A percentile compares a stretch with the other conserved stretches of the same genome.
These are phyloP conservation scores for Sclerodermus sp. DNA, from an alignment of 2,888 invertebrate species.

Conservation along the genomic window DNA sequence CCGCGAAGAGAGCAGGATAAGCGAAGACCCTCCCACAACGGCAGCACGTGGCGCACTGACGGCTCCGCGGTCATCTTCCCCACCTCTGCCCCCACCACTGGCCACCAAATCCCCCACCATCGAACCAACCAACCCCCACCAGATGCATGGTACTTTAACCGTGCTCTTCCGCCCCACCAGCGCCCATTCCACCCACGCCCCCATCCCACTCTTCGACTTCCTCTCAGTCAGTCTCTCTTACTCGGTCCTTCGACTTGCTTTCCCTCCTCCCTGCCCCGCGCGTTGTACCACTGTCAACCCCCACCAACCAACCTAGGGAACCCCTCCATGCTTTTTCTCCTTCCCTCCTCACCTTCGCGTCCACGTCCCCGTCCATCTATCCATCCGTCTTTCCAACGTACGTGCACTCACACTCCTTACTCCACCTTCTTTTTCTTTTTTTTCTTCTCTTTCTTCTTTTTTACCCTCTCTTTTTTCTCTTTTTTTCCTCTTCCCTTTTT, in stretches of 20 bases:
- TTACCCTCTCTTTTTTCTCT: neutral
- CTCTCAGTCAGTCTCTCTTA: slow-evolving; percentile 12
- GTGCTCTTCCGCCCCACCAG: slow-evolving; percentile 21
- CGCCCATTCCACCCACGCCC: slow-evolving; percentile 55
- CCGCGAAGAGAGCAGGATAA: slow-evolving; percentile 15
- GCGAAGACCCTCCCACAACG: slow-evolving; percentile 52
- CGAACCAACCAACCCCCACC: too few species aligned
- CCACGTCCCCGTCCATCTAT: slow-evolving; percentile 3
- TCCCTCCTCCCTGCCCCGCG: too few species aligned
- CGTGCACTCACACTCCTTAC: too few species aligned
- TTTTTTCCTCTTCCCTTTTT: too few species aligned
- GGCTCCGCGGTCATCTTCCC: slow-evolving; percentile 47
- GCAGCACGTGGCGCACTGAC: slow-evolving; percentile 59
- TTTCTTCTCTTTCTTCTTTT: slow-evolving; percentile 1
- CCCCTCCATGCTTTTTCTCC: slow-evolving; percentile 10
- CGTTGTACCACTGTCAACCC: too few species aligned
- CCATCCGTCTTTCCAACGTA: too few species aligned
- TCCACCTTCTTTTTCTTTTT: slow-evolving; percentile 7
- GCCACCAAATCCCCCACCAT: slow-evolving; percentile 1
- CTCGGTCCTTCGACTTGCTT: slow-evolving; percentile 16
- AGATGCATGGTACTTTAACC: too few species aligned
- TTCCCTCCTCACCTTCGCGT: too few species aligned
- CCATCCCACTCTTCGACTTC: slow-evolving; percentile 44
- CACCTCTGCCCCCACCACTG: slow-evolving; percentile 38
- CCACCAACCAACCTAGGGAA: too few species aligned